Conservation (phyloP, 1,140 invertebrate species). For the Chionoecetes opilio region DNA sequence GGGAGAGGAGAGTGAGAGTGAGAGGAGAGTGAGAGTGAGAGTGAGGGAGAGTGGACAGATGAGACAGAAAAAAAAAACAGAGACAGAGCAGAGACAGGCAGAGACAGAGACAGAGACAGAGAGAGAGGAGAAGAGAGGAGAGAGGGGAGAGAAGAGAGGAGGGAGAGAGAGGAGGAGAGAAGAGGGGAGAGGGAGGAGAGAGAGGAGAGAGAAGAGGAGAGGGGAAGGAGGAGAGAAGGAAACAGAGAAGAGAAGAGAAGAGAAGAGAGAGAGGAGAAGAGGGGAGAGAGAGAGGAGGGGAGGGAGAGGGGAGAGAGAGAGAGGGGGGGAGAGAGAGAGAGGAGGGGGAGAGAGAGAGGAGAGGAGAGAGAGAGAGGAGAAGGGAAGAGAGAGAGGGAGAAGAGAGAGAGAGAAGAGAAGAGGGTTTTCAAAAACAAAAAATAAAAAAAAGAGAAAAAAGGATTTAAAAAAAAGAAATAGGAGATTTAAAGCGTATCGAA, state of each 20-base stretch:
- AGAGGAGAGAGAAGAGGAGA: constrained; percentile 36
- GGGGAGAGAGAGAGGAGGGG: neutral
- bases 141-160: neutral
- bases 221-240: neutral
- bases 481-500: neutral
- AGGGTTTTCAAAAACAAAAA: neutral
- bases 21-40: neutral
- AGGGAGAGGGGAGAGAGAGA: constrained; percentile 24
- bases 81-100: too few species aligned
- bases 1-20: too few species aligned
- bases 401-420: neutral
- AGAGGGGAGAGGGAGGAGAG: neutral
- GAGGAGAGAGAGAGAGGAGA: constrained; percentile 24
- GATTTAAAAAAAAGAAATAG: too few species aligned
- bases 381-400: neutral
- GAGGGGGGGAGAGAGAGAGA: constrained; percentile 22
- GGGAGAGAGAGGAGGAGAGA: constrained; percentile 33
- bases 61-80: neutral
- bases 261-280: neutral
- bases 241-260: neutral
- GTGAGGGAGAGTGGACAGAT: constrained; percentile 12
- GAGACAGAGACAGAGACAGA: neutral
- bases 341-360: too few species aligned
- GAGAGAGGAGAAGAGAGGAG: neutral
- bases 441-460: too few species aligned